Evolutionary conservation across 2,888 invertebrate species (phyloP).

Genomic region (Volucella zonaria): DNA sequence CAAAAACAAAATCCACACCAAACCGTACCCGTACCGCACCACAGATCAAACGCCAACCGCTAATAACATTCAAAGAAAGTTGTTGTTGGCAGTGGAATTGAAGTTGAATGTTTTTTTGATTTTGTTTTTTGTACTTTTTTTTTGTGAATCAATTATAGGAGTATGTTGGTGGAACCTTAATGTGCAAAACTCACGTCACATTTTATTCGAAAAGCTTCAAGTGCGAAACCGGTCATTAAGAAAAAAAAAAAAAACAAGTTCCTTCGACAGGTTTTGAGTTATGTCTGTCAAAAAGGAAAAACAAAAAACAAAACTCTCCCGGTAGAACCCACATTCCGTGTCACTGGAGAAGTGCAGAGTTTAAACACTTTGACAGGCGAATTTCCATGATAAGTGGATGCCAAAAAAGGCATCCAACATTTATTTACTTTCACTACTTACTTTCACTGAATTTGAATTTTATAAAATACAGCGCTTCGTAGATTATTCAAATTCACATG

Average conservation of each 20-base stretch:
- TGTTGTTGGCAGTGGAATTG: conserved; percentile 29
- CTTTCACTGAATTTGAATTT: conserved; percentile 31
- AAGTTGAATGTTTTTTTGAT: neutral
- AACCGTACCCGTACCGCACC: too few species aligned
- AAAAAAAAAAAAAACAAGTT: neutral
- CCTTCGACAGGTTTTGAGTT: conserved; percentile 21
- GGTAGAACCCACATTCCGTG: conserved; percentile 1
- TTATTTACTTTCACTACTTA: conserved; percentile 26
- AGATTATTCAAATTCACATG: neutral
- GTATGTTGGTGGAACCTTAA: conserved; percentile 16
- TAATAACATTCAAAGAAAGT: conserved; percentile 34
- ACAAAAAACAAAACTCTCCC: neutral
- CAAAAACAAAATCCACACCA: conserved; percentile 20
- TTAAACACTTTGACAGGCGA: conserved; percentile 11
- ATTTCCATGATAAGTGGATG: neutral
- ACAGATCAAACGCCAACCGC: too few species aligned
- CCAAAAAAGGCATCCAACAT: conserved; percentile 4
- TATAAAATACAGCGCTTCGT: conserved; percentile 1
- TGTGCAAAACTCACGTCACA: conserved; percentile 27
- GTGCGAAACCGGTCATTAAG: conserved; percentile 24
- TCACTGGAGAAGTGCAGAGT: conserved; percentile 4
- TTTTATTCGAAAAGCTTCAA: neutral
- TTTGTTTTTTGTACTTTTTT: neutral
- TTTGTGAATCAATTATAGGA: conserved; percentile 21
- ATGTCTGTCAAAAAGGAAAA: conserved; percentile 4